These are phyloP conservation scores for Hyla sarda DNA, from an alignment of 2,113 vertebrate species.

Conservation along the genomic window DNA sequence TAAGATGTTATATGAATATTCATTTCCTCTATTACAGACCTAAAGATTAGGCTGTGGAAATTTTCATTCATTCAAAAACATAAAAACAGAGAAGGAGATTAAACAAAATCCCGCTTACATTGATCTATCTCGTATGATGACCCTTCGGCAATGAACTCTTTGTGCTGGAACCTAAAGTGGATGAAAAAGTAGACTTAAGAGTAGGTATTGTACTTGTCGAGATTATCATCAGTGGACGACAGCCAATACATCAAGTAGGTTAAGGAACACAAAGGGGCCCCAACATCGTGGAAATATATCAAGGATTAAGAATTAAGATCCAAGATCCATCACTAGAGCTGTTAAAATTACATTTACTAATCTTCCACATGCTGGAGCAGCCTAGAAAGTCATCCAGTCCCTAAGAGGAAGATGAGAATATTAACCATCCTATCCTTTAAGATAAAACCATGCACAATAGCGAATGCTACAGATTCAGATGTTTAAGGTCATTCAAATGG, in stretches of 20 bases:
- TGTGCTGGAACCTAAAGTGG: constrained; percentile 4
- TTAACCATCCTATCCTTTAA: neutral
- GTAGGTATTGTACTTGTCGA: constrained; percentile 40
- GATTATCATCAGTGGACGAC: constrained; percentile 47
- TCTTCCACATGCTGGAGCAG: constrained; percentile 44
- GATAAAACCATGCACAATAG: constrained; percentile 9
- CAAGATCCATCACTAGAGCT: constrained; percentile 49
- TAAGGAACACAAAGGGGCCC: constrained; percentile 38
- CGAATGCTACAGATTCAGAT: neutral
- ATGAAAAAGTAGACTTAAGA: constrained; percentile 49
- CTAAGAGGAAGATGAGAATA: neutral
- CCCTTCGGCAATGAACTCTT: constrained; percentile 46
- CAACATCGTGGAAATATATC: constrained; percentile 48
- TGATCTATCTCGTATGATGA: constrained; percentile 41
- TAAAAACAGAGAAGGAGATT: constrained; percentile 41
- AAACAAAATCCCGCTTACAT: constrained; percentile 31
- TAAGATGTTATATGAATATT: constrained; percentile 48
- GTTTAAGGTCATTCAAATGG: neutral
- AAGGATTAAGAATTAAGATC: constrained; percentile 48
- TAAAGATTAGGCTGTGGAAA: constrained; percentile 43
- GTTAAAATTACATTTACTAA: constrained; percentile 55
- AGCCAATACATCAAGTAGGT: constrained; percentile 30
- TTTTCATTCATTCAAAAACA: constrained; percentile 44
- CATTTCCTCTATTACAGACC: constrained; percentile 47
- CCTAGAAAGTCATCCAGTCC: constrained; percentile 21